phyloP scores from a whole-genome alignment of 2,797 vertebrate genomes.

The Poeciliopsis gracilis region DNA sequence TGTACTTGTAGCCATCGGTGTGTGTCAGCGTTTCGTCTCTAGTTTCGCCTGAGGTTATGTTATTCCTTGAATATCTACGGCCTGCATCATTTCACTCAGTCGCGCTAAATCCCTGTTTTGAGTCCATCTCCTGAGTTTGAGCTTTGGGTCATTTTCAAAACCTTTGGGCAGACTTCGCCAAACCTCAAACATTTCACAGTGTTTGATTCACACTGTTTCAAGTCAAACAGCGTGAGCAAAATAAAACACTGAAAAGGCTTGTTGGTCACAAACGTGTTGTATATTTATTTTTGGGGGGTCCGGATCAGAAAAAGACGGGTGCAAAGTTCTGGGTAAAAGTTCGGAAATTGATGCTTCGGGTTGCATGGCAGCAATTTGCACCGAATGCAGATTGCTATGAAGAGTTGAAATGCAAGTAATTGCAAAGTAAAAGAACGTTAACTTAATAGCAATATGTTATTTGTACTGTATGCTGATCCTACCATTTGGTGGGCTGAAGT shows the following conservation, averaged over 20 bases:
- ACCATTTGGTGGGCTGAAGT: not conserved
- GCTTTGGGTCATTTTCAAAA: not conserved
- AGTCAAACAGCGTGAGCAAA: not conserved
- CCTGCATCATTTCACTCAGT: slow-evolving; percentile 1
- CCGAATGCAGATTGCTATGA: not conserved
- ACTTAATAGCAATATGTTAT: not conserved
- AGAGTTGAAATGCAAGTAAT: not conserved
- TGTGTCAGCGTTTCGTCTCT: slow-evolving; percentile 21
- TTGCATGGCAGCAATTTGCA: not conserved
- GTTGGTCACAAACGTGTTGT: slow-evolving; percentile 2
- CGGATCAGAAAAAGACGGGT: not conserved
- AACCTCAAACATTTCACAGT: not conserved
- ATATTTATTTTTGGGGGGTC: too few species aligned
- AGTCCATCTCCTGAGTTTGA: not conserved
- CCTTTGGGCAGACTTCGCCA: not conserved
- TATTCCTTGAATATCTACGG: slow-evolving; percentile 18
- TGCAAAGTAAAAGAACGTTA: not conserved
- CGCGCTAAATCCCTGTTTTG: not conserved
- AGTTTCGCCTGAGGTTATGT: slow-evolving; percentile 11
- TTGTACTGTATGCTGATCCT: not conserved
- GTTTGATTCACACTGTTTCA: not conserved
- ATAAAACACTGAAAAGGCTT: slow-evolving; percentile 28
- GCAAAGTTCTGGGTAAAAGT: not conserved
- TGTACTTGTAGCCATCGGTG: slow-evolving; percentile 21
- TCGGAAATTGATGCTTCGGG: not conserved